phyloP scores from a whole-genome alignment of 1,140 invertebrate genomes.

The Triops longicaudatus region DNA sequence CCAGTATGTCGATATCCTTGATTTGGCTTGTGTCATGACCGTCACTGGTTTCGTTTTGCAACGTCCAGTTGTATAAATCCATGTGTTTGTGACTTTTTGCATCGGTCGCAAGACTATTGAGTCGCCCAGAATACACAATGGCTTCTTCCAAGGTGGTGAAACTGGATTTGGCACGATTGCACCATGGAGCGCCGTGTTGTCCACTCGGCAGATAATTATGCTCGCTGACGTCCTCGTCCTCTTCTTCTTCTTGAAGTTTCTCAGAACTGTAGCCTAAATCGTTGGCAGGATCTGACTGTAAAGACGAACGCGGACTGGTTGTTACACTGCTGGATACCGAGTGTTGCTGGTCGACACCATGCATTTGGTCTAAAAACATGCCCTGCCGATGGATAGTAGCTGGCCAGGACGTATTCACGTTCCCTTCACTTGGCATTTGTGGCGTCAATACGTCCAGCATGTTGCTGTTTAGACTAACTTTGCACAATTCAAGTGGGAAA shows the following conservation, averaged over 20 bases:
- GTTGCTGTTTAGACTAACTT: not conserved
- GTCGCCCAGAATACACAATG: not conserved
- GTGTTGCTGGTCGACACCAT: not conserved
- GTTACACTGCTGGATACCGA: not conserved
- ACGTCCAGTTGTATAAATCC: not conserved
- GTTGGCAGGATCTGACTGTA: slow-evolving; percentile 4
- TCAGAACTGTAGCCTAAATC: not conserved
- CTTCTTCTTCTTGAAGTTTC: not conserved
- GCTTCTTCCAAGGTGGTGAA: not conserved
- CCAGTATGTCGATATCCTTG: slow-evolving; percentile 26
- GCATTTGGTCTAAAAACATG: not conserved
- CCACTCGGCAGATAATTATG: not conserved
- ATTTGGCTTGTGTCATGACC: slow-evolving; percentile 17
- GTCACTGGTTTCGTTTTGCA: not conserved
- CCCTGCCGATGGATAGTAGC: not conserved
- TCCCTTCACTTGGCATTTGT: not conserved
- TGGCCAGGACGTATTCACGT: not conserved
- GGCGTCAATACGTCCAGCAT: not conserved
- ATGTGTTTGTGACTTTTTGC: not conserved
- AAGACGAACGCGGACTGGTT: not conserved
- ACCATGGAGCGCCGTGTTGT: not conserved
- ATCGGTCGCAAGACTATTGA: not conserved
- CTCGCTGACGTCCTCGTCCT: not conserved
- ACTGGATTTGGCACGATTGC: slow-evolving; percentile 1
- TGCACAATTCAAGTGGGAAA: slow-evolving; percentile 5